Base-by-base conservation (phyloP, 1,140 invertebrate species). In the Leptopilina clavipes region DNA sequence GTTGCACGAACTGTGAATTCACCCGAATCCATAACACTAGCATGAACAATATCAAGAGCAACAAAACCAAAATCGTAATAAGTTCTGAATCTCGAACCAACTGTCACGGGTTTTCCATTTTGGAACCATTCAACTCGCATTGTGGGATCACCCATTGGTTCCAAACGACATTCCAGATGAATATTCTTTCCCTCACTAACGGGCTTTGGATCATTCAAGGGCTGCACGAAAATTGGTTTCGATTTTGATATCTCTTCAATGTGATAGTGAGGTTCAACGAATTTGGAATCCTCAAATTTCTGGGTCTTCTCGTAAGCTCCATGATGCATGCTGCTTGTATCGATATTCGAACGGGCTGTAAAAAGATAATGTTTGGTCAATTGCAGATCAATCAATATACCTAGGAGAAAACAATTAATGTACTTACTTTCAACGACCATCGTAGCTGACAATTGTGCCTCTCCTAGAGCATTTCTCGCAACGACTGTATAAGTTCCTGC, bases 121-220 rank as follows among this genome's bases (percentile, higher is more conserved):
- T 96, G 95, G 91, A 95, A 98, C 97, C 97, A 98, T 91, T 98
- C 97, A 3, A 98, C 96, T 84, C 95, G 92, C 96, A 98, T 97
- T 0, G 96, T 97, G n/a, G 97, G 97, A 91, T 98, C 97, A 25
- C 96, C 96, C 94, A 97, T 97, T 0, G 97, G 97, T 88, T 98
- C 97, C 74, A 98, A 89, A 59, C 96, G 93, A 82, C 96, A 96
- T 88, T 98, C 96, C 59, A 98, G 89, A 84, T 98, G 97, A 86
- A 98, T 95, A 84, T 97, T 97, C 87, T 96, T 96, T 37, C 97
- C 97, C 90, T 98, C 97, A 81, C 93, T 93, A 3, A 97, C 92
- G n/a, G 95, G 95, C 85, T 94, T 93, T 11, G 95, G 94, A 81
- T 97, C 95, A 44, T 93, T 94, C 9, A 98, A 85, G 1, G 96